Conservation (phyloP, 2,113 vertebrate species). For the Catharus fuscescens region DNA sequence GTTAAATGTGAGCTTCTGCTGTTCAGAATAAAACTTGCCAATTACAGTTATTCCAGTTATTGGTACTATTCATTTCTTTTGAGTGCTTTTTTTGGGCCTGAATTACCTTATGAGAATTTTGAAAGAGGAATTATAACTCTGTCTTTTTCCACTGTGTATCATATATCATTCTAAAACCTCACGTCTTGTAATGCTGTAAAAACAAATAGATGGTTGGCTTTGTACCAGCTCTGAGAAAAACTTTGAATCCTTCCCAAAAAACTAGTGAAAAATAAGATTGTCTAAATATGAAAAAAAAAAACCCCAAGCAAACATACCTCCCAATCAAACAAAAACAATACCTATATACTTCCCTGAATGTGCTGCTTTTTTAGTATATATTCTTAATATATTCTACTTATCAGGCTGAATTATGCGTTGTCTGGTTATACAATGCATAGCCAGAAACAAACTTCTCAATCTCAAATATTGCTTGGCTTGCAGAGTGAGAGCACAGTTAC, state of each 20-base stretch:
- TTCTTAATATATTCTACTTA: not conserved
- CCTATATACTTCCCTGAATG: not conserved
- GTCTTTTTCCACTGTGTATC: not conserved
- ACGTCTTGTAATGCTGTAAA: not conserved
- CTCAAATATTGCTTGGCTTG: not conserved
- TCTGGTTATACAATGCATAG: not conserved
- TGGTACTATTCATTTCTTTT: not conserved
- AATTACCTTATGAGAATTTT: not conserved
- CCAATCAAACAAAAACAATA: not conserved
- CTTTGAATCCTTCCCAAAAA: not conserved
- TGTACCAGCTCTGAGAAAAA: not conserved
- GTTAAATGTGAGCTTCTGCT: not conserved
- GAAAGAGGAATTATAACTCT: not conserved
- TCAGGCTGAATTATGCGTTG: not conserved
- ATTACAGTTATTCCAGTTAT: not conserved
- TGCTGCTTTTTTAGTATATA: not conserved
- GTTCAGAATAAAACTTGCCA: not conserved
- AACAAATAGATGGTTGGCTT: not conserved
- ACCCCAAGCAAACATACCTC: fast-evolving
- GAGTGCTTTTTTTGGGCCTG: not conserved
- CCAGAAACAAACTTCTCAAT: not conserved
- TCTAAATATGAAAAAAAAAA: not conserved
- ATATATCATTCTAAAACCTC: not conserved
- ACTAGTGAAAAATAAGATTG: not conserved
- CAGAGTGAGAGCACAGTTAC: not conserved